Percentiles rank a stretch among this genome's conserved stretches.
Evolutionary conservation across 2,797 vertebrate species (phyloP).

Genomic region (Sandelia bainsii): DNA sequence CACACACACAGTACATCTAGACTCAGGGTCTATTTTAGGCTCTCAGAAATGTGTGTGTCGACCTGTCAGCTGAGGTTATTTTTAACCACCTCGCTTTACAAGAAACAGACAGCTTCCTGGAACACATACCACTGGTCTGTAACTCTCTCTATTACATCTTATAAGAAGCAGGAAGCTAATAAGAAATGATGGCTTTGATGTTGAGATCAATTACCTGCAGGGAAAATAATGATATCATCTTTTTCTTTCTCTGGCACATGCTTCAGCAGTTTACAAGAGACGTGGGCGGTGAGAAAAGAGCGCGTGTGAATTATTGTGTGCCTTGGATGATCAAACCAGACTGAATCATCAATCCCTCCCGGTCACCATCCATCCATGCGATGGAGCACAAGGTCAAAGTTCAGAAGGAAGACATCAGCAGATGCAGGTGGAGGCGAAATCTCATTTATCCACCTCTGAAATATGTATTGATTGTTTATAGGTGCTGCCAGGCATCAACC

Average conservation of each 20-base stretch:
- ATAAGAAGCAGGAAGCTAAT: constrained; percentile 26
- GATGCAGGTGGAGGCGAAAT: constrained; percentile 36
- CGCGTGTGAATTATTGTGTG: neutral
- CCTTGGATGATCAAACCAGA: neutral
- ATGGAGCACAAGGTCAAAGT: constrained; percentile 42
- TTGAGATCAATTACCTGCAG: neutral
- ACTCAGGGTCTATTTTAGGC: constrained; percentile 45
- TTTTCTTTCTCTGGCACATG: constrained; percentile 31
- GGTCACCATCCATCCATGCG: neutral
- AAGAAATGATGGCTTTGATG: constrained; percentile 11
- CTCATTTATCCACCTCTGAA: constrained; percentile 29
- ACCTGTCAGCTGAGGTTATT: constrained; percentile 45
- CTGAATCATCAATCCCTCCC: constrained; percentile 2
- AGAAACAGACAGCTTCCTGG: constrained; percentile 47
- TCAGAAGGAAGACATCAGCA: constrained; percentile 35
- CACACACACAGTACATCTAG: constrained; percentile 9
- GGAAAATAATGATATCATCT: constrained; percentile 41
- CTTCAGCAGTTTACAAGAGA: constrained; percentile 7
- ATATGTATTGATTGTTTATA: constrained; percentile 17
- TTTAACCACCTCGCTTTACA: constrained; percentile 30
- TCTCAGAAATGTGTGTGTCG: constrained; percentile 13
- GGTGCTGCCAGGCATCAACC: constrained; percentile 13
- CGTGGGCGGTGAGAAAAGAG: neutral
- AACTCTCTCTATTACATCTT: neutral
- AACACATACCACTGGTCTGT: constrained; percentile 15